Percentiles rank a stretch among this genome's conserved stretches.
These are phyloP conservation scores for Patella pellucida DNA, from an alignment of 2,888 invertebrate species.

Conservation along the genomic window DNA sequence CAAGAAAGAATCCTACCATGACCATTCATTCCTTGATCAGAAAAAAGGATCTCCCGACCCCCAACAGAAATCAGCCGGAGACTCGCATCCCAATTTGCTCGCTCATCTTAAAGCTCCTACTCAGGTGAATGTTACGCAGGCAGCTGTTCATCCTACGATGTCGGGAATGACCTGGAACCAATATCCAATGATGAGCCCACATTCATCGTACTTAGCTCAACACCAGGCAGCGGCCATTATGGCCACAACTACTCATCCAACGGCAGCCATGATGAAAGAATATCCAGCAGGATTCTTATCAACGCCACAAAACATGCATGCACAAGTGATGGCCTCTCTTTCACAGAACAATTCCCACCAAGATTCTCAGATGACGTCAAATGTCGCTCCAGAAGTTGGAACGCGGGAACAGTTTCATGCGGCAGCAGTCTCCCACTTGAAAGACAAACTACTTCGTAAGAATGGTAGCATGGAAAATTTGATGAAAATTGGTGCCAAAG, in stretches of 20 bases:
- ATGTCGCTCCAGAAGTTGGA: slow-evolving; percentile 11
- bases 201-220: slow-evolving; percentile 16
- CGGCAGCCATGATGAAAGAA: slow-evolving; percentile 10
- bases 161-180: slow-evolving; percentile 18
- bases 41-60: slow-evolving; percentile 16
- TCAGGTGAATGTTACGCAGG: slow-evolving; percentile 31
- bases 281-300: neutral
- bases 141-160: slow-evolving; percentile 6
- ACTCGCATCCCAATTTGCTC: slow-evolving; percentile 62
- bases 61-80: slow-evolving; percentile 49
- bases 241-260: neutral
- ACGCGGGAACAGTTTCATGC: slow-evolving; percentile 44
- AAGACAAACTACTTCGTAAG: slow-evolving; percentile 57
- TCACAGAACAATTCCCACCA: slow-evolving; percentile 19
- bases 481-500: slow-evolving; percentile 34
- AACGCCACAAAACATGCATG: neutral
- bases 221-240: slow-evolving; percentile 18
- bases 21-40: slow-evolving; percentile 12
- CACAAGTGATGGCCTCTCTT: slow-evolving; percentile 9
- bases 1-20: slow-evolving; percentile 18
- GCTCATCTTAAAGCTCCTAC: slow-evolving; percentile 56
- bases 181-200: slow-evolving; percentile 15
- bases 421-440: slow-evolving; percentile 51
- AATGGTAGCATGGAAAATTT: slow-evolving; percentile 58
- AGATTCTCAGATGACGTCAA: neutral